Base-by-base conservation (phyloP, 30 jellyfish, hydroid and myxozoan genomes). In the Hydra vulgaris region DNA sequence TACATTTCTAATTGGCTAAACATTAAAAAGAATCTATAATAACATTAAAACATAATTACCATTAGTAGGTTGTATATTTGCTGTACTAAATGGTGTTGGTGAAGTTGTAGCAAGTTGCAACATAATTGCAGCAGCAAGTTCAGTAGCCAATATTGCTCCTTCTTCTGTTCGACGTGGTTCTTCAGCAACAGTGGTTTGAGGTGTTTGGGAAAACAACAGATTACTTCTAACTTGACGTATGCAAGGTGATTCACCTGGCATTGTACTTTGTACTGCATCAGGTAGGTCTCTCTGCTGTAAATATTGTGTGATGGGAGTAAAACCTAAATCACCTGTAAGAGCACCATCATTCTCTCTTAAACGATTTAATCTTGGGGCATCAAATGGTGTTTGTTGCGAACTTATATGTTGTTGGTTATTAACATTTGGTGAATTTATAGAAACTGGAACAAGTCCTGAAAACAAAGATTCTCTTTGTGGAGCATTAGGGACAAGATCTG, bases 81-180 rank as follows among this genome's bases (percentile, higher is more conserved):
- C 82, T 70, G 96, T 86, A 4, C 88, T 80, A 0, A 76, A 86
- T 0, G 96, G 87, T 22, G 92, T 81, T 1, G 94, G 87, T 4
- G 97, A 86, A 23, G 94, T 75, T 15, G 97, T 86, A 7, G 92
- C 84, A 56, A 90, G 84, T 76, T 90, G 97, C 7, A 95, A 90
- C 77, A 90, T 71, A 15, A 90, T 90, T 7, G 97, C 97, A 17
- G 96, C 90, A 17, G 95, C 97, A 26, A 90, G 72, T 67, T 90
- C 97, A 0, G 95, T 89, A 7, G 97, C 97, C 23, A 86, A 23
- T 55, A 85, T 92, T 20, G 93, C 52, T 23, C 20, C 53, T 17
- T 20, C 79, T 26, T 75, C 83, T 23, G 1, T 25, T 15, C 24
- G 5, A 17, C 0, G 1, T n/a, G 27, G 27, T 17, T 71, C 53